Evolutionary conservation across 2,888 invertebrate genomes (phyloP).

Genomic region (Saturnia pavonia): DNA sequence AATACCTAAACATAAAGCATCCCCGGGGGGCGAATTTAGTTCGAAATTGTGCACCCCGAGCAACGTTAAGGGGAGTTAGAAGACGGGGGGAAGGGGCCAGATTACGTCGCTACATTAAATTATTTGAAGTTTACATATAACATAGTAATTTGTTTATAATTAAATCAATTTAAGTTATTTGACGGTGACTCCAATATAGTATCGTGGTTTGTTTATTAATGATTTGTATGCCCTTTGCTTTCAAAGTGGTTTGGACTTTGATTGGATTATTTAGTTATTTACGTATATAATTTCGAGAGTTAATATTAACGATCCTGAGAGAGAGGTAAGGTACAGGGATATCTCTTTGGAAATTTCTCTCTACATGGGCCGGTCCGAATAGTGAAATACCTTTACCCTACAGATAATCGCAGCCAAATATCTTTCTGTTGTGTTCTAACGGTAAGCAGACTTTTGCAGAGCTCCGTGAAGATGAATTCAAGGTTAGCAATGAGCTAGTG

Average conservation of each 20-base stretch:
- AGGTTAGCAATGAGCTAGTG: too few relatives aligned
- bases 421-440: too few relatives aligned
- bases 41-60: constrained; percentile 6
- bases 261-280: neutral
- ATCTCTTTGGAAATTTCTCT: too few relatives aligned
- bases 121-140: neutral
- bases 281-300: neutral
- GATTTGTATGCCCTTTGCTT: neutral
- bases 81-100: neutral
- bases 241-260: neutral
- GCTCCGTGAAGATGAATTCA: too few relatives aligned
- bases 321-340: too few relatives aligned
- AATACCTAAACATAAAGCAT: constrained; percentile 6
- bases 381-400: too few relatives aligned
- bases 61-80: neutral
- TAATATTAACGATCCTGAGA: neutral
- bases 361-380: too few relatives aligned
- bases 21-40: constrained; percentile 10
- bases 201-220: neutral
- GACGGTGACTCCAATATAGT: neutral
- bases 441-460: too few relatives aligned
- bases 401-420: too few relatives aligned
- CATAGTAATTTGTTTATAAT: constrained; percentile 12
- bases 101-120: constrained; percentile 9
- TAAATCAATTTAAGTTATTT: neutral